Conservation (phyloP, 2,888 invertebrate species). For the Rambutsinella grinnellia region DNA sequence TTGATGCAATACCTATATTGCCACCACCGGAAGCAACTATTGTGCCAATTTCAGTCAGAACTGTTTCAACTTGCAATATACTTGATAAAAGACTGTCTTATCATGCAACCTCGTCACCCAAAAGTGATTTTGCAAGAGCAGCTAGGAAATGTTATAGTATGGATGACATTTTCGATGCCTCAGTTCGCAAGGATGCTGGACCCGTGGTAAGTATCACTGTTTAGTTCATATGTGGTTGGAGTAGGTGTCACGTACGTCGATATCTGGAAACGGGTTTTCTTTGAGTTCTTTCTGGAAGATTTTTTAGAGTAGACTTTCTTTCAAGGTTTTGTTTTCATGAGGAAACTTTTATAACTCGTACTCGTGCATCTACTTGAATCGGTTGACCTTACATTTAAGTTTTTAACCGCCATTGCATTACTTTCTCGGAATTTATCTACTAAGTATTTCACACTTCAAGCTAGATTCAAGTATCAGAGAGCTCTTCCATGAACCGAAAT, state of each 20-base stretch:
- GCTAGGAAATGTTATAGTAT: constrained; percentile 56
- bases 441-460: too few species aligned
- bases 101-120: background rate
- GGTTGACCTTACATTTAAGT: too few species aligned
- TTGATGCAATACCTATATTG: constrained; percentile 39
- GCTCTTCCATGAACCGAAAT: too few species aligned
- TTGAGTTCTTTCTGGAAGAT: background rate
- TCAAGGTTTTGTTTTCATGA: background rate
- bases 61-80: constrained; percentile 53
- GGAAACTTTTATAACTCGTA: constrained; percentile 21
- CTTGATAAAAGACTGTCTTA: constrained; percentile 33
- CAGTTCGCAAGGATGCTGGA: constrained; percentile 27
- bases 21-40: constrained; percentile 36
- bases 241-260: background rate
- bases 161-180: constrained; percentile 61
- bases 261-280: background rate
- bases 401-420: too few species aligned
- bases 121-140: background rate
- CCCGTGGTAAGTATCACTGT: constrained; percentile 34
- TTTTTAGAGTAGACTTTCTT: background rate
- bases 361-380: too few species aligned
- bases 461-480: too few species aligned
- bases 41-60: constrained; percentile 53
- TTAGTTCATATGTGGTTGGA: too few species aligned
- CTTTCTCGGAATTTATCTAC: too few species aligned